Evolutionary conservation across 2,888 invertebrate genomes (phyloP).

Genomic region (Phragmatobia fuliginosa): DNA sequence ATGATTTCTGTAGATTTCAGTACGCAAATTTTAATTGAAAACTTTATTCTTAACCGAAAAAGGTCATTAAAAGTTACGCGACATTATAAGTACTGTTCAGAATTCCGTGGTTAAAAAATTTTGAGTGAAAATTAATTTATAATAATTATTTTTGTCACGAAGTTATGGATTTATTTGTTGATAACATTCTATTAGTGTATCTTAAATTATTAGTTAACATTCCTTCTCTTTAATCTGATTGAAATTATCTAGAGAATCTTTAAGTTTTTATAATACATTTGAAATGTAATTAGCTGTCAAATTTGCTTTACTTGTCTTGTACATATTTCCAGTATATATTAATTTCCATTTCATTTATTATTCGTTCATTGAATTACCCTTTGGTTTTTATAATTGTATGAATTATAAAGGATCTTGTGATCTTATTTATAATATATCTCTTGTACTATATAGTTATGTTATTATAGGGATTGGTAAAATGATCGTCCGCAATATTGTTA

Average conservation of each 20-base stretch:
- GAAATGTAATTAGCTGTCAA: slow-evolving; percentile 22
- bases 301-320: slow-evolving; percentile 26
- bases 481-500: slow-evolving; percentile 15
- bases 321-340: slow-evolving; percentile 34
- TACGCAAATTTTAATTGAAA: neutral
- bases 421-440: slow-evolving; percentile 10
- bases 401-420: slow-evolving; percentile 22
- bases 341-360: slow-evolving; percentile 17
- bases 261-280: slow-evolving; percentile 29
- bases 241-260: slow-evolving; percentile 29
- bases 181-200: slow-evolving; percentile 22
- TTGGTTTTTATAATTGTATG: slow-evolving; percentile 20
- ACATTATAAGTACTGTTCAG: neutral
- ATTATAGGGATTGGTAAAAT: slow-evolving; percentile 14
- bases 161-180: slow-evolving; percentile 8
- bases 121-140: neutral
- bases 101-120: neutral
- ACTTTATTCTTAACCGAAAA: neutral
- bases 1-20: neutral
- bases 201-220: slow-evolving; percentile 53
- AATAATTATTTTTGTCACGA: neutral
- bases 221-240: slow-evolving; percentile 46
- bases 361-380: slow-evolving; percentile 15
- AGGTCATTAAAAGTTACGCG: neutral
- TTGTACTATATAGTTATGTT: slow-evolving; percentile 2